Evolutionary conservation across 2,113 vertebrate genomes (phyloP), one percentile per base, ranked within the genome.

Genomic region (Tachysurus vachellii): DNA sequence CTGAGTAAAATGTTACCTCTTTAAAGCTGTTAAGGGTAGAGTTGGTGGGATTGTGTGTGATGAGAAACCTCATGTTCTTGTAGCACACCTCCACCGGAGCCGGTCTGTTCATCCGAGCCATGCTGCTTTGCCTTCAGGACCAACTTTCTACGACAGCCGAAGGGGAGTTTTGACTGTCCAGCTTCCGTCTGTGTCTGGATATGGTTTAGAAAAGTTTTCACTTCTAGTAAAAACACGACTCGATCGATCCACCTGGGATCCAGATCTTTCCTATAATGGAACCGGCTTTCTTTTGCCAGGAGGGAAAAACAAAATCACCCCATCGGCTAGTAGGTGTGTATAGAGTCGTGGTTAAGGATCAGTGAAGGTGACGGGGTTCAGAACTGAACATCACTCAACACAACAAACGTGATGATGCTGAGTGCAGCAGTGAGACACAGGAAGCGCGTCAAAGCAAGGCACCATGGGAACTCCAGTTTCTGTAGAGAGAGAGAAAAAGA

Each of bases 41-140:
- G 89, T 92, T 91, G 73, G 90, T 92, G 73, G 91, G 91, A 84
- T 92, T 92, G 87, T 97, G 97, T 0, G 96, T 97, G 89, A 97
- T 97, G 26, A 97, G 95, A 89, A 97, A 97, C 13, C 97, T 94
- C 97, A 97, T 97, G 91, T 97, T 94, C 88, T 97, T 96, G 92
- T 97, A 96, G 95, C 95, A 95, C 85, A 97, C 95, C 92, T 97
- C 97, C 93, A 97, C 97, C 0, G 97, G 96, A 0, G 96, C 97
- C 0, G 96, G 97, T 76, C 97, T 95, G 93, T 97, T 96, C 94
- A 97, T 96, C 44, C 96, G 95, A 1, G 97, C 96, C 97, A 97
- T 97, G 89, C 84, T 88, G 88, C 56, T 21, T 75, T 85, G 80
- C 80, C 70, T 75, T 79, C 12, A n/a, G 42, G 26, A 31, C 6